Conservation (phyloP, 2,888 invertebrate genomes). For the Meiosimyza decipiens region DNA sequence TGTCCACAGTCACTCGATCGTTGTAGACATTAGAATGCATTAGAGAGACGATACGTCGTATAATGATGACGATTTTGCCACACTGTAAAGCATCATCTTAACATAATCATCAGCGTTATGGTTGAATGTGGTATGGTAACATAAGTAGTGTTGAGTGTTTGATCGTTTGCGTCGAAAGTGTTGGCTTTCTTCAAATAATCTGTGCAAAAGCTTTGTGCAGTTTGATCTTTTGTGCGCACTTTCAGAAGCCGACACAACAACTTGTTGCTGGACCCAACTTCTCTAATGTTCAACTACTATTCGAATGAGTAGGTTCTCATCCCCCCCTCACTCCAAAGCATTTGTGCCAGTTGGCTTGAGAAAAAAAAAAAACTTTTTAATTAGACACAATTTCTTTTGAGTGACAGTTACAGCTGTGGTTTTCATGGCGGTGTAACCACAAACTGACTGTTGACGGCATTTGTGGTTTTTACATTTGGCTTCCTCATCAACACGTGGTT, state of each 20-base stretch:
- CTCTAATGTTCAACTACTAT: constrained; percentile 22
- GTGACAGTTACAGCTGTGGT: constrained; percentile 49
- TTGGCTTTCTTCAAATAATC: constrained; percentile 14
- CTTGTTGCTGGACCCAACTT: no score
- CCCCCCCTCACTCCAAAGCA: no score
- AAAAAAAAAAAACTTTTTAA: not conserved
- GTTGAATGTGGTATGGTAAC: not conserved
- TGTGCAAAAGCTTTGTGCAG: not conserved
- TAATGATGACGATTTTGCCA: constrained; percentile 10
- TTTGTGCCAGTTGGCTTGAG: not conserved
- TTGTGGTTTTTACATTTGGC: constrained; percentile 51
- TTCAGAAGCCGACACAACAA: not conserved
- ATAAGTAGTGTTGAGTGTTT: constrained; percentile 4
- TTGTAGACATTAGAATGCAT: constrained; percentile 40
- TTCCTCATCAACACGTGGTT: constrained; percentile 39
- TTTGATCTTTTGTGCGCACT: constrained; percentile 27
- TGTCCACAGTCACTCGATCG: not conserved
- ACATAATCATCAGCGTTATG: constrained; percentile 11
- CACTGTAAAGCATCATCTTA: constrained; percentile 2
- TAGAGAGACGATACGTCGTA: constrained; percentile 16
- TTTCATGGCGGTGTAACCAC: constrained; percentile 52
- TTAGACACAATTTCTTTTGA: constrained; percentile 39
- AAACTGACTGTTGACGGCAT: constrained; percentile 61
- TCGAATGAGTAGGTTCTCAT: not conserved
- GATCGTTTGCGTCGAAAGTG: not conserved